Evolutionary conservation across 2,113 vertebrate species (phyloP), one percentile per base, ranked within the genome.

Genomic region (Gasterosteus nipponicus): DNA sequence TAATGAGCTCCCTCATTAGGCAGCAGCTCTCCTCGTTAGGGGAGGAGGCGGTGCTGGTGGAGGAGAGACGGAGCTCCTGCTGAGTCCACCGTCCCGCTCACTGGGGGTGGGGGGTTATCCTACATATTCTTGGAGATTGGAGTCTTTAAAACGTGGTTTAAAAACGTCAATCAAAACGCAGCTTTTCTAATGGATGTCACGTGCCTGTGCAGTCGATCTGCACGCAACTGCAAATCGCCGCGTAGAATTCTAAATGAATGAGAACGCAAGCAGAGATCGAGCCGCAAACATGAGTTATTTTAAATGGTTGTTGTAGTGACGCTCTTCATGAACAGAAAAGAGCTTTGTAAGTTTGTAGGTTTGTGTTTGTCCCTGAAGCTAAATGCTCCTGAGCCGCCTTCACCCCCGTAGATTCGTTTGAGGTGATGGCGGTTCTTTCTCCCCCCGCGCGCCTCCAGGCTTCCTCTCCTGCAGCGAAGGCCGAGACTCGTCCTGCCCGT

Each of bases 1-100:
- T 97, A 96, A 97, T 97, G 95, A 96, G 94, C 91, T 94, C 87
- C 89, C 92, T 94, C 95, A 96, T 96, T 95, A 91, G 92, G 91
- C 93, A 92, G 74, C 89, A 94, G 94, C 91, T 94, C 93, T 91
- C 91, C 94, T 97, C 94, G 96, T 97, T 96, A 93, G 81, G 90
- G 87, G 90, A 80, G 65, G 92, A 84, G 88, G 93, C 92, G 91
- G 91, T 53, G 80, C 88, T 69, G 16, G 75, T 80, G 77, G 86
- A 87, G 86, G 82, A 75, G 83, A 77, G 78, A 74, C 9, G 46
- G 87, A 88, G 78, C 90, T 89, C 93, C 92, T 78, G 94, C 93
- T 89, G 93, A 66, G 93, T 82, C 81, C 47, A 54, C 89, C 91
- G 91, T 94, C 93, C 91, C 87, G 81, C 89, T 89, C 89, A 44